Evolutionary conservation across 2,888 invertebrate genomes (phyloP).

Genomic region (Caenorhabditis sp.): DNA sequence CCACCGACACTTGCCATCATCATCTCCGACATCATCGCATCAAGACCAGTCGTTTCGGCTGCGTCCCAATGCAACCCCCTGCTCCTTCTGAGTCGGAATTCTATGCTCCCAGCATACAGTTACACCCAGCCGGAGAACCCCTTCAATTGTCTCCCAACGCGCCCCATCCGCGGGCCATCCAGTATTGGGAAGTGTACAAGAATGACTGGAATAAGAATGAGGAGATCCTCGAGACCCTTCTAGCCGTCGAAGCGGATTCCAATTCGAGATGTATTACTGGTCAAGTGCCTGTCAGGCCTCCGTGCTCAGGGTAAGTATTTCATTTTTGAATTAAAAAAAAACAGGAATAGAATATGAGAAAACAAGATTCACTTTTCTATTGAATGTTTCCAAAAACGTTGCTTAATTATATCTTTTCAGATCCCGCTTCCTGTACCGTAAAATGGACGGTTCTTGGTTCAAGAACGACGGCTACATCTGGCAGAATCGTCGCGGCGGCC

Average conservation of each 20-base stretch:
- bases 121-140: constrained; percentile 23
- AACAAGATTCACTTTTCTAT: no score
- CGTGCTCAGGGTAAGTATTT: constrained; percentile 41
- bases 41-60: constrained; percentile 51
- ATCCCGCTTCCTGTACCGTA: constrained; percentile 68
- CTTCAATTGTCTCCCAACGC: constrained; percentile 8
- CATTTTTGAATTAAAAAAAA: constrained; percentile 10
- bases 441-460: constrained; percentile 68
- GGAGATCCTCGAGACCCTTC: constrained; percentile 48
- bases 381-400: background rate
- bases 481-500: constrained; percentile 98
- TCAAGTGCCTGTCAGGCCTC: constrained; percentile 12
- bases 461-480: constrained; percentile 85
- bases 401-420: constrained; percentile 48
- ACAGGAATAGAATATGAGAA: background rate
- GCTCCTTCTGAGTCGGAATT: constrained; percentile 2
- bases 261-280: constrained; percentile 37
- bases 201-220: constrained; percentile 61
- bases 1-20: background rate
- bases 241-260: constrained; percentile 39
- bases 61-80: constrained; percentile 50
- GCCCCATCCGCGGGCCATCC: background rate
- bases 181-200: constrained; percentile 39
- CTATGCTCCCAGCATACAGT: constrained; percentile 18
- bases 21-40: constrained; percentile 35